Base-by-base conservation (phyloP, 2,888 invertebrate species). In the Eudasyphora cyanicolor region DNA sequence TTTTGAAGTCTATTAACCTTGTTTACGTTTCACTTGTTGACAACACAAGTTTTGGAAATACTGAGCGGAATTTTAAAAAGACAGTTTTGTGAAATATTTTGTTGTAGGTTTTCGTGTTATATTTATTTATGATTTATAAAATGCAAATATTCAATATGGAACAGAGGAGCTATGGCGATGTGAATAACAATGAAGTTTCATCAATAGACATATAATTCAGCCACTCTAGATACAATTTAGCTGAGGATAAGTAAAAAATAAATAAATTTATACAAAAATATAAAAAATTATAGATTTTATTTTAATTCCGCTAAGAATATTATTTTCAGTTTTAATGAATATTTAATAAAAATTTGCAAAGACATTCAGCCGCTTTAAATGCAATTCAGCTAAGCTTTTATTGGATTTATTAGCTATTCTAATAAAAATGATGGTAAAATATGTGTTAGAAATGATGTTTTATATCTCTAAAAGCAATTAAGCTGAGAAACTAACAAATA, bases 1-100 rank as follows among this genome's bases (percentile, higher is more conserved):
- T 17, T 62, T n/a, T 32, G 24, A 35, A 32, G 62, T 38, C 42
- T 67, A 24, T 67, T 67, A 42, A 42, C 67, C 67, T 67, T 67
- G 67, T 67, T 67, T 38, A 42, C 35, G 67, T 67, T 38, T 14
- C 5, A 42, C 42, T 67, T 67, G 1, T 32, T 57, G 24, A 57
- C 57, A 24, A 12, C 0, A 24, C 27, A 51, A 8, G n/a, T 32
- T 62, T 62, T 8, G 38, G 38, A 24, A 10, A 38, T 14, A 67
- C 67, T 67, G 42, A 42, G 67, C 19, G 6, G 67, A 67, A 67
- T 67, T 42, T 38, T 42, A 67, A 42, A 21, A 42, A 64, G 10
- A 38, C 10, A 38, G 2, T 17, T 35, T 10, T 12, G 35, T 54
- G 54, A 21, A 54, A 24, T 54, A 6, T 21, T 24, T 19, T 24